Conservation (phyloP, 2,888 invertebrate species). For the Aleiodes testaceus region DNA sequence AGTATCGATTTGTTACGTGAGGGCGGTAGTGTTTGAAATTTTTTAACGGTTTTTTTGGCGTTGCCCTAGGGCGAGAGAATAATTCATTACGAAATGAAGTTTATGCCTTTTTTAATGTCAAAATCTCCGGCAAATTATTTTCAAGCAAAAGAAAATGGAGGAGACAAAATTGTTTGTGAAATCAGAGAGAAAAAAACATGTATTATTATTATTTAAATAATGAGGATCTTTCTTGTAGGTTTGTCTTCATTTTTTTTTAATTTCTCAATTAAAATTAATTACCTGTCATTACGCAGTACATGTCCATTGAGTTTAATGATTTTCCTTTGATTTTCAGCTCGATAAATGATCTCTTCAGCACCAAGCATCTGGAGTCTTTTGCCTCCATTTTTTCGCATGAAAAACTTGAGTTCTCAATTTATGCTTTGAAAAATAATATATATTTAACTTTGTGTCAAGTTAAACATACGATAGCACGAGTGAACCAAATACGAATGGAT, state of each 20-base stretch:
- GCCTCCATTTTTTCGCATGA: conserved; percentile 21
- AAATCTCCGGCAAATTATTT: background rate
- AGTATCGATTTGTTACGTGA: conserved; percentile 24
- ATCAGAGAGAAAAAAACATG: too few relatives aligned
- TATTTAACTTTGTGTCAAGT: background rate
- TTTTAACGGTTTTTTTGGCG: background rate
- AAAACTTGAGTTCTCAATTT: too few relatives aligned
- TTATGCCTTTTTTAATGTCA: too few relatives aligned
- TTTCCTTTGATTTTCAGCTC: conserved; percentile 52
- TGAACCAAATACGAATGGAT: conserved; percentile 22
- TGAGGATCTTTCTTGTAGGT: too few relatives aligned
- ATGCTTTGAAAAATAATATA: too few relatives aligned
- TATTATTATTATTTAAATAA: too few relatives aligned
- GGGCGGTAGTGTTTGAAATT: conserved; percentile 24
- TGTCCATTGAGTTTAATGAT: conserved; percentile 49
- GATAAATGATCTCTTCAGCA: conserved; percentile 51
- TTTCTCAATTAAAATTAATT: conserved; percentile 28
- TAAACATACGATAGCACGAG: background rate
- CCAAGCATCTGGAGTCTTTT: conserved; percentile 51
- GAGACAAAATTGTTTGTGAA: too few relatives aligned
- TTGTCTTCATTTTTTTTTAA: too few relatives aligned
- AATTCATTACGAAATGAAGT: too few relatives aligned
- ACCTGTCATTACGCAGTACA: conserved; percentile 34
- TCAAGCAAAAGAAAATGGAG: background rate
- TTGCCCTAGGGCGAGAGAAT: too few relatives aligned